These are phyloP conservation scores for Nymphalis c-album DNA, from an alignment of 2,888 invertebrate genomes.

Conservation along the genomic window DNA sequence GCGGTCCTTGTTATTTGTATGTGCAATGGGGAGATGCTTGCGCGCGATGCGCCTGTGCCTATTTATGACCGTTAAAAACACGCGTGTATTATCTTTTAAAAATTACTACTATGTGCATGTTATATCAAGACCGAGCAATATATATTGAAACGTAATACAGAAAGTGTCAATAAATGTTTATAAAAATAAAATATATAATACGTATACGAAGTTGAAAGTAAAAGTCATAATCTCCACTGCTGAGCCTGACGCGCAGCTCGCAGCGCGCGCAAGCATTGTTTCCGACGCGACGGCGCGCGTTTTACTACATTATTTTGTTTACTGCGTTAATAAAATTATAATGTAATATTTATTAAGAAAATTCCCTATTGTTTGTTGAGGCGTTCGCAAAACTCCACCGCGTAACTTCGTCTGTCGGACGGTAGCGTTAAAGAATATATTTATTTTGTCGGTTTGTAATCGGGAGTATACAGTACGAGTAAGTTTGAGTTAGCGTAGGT, in stretches of 20 bases:
- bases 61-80: constrained; percentile 49
- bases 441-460: constrained; percentile 60
- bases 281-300: constrained; percentile 77
- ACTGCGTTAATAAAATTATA: constrained; percentile 57
- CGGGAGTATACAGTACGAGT: constrained; percentile 54
- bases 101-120: no score
- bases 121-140: not conserved
- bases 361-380: constrained; percentile 60
- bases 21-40: constrained; percentile 69
- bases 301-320: constrained; percentile 76
- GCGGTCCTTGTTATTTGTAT: constrained; percentile 76
- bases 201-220: constrained; percentile 14
- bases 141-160: not conserved
- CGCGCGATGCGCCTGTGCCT: constrained; percentile 54
- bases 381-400: constrained; percentile 58
- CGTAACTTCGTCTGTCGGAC: constrained; percentile 48
- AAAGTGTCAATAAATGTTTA: constrained; percentile 1
- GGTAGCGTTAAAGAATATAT: constrained; percentile 49
- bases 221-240: not conserved
- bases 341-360: constrained; percentile 57
- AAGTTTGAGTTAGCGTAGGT: constrained; percentile 72
- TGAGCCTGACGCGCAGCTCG: constrained; percentile 20
- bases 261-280: constrained; percentile 50
- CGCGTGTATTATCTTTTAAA: constrained; percentile 38
- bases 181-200: constrained; percentile 8